Evolutionary conservation across 1,140 invertebrate genomes (phyloP).

Genomic region (Drosophila ananassae): DNA sequence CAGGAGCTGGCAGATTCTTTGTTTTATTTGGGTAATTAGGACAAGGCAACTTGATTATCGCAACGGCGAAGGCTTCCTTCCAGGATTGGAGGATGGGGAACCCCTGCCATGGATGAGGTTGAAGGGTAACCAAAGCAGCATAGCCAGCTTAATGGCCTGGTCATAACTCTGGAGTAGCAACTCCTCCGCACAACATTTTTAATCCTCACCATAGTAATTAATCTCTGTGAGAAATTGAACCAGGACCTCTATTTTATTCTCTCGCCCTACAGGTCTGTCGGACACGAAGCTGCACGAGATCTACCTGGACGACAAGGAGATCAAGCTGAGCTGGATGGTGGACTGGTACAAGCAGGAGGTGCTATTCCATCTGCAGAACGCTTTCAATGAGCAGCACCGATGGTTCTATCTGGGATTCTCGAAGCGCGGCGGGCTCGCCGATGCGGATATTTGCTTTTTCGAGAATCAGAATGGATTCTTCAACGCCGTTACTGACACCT

Average conservation of each 20-base stretch:
- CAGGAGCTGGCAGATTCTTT: slow-evolving; percentile 4
- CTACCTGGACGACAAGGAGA: slow-evolving; percentile 79
- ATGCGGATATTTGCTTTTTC: slow-evolving; percentile 95
- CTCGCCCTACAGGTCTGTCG: slow-evolving; percentile 57
- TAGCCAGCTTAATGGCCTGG: slow-evolving; percentile 54
- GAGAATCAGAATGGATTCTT: slow-evolving; percentile 83
- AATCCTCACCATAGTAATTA: slow-evolving; percentile 2
- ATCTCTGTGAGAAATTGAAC: slow-evolving; percentile 1
- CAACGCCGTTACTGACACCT: slow-evolving; percentile 87
- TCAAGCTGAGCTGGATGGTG: slow-evolving; percentile 83
- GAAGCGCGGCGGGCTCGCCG: slow-evolving; percentile 90
- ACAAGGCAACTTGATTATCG: slow-evolving; percentile 73
- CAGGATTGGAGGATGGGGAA: no score
- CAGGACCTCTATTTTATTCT: neutral
- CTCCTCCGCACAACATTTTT: neutral
- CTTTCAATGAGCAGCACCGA: slow-evolving; percentile 83
- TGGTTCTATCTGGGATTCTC: slow-evolving; percentile 97
- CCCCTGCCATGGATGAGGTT: neutral
- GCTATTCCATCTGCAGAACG: slow-evolving; percentile 82
- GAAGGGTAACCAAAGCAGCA: slow-evolving; percentile 32
- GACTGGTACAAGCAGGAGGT: slow-evolving; percentile 84
- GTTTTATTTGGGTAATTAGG: slow-evolving; percentile 74
- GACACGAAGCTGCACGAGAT: slow-evolving; percentile 82
- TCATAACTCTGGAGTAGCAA: slow-evolving; percentile 51
- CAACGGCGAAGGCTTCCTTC: neutral